A percentile compares a stretch with the other conserved stretches of the same genome.
Conservation (phyloP, 1,140 invertebrate genomes). For the Drosophila watanabei region DNA sequence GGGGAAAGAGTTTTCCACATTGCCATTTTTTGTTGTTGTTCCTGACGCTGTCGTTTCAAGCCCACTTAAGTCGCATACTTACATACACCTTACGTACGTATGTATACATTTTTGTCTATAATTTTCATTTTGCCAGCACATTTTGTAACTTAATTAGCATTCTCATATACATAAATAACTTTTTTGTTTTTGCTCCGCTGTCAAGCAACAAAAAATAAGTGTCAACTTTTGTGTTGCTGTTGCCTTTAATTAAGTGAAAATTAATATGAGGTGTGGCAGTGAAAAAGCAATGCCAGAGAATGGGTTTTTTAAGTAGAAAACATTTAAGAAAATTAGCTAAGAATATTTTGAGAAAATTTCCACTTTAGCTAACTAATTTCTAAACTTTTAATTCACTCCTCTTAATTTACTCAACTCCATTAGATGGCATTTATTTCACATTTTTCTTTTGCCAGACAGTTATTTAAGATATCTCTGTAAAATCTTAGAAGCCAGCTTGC, state of each 20-base stretch:
- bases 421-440: slow-evolving; percentile 10
- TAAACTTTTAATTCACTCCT: no score
- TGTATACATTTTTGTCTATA: slow-evolving; percentile 59
- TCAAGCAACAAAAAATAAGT: slow-evolving; percentile 31
- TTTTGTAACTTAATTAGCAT: slow-evolving; percentile 79
- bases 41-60: slow-evolving; percentile 47
- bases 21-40: slow-evolving; percentile 19
- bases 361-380: not conserved
- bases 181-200: slow-evolving; percentile 16
- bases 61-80: slow-evolving; percentile 54
- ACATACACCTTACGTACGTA: slow-evolving; percentile 6
- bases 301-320: not conserved
- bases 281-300: not conserved
- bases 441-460: slow-evolving; percentile 7
- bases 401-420: slow-evolving; percentile 9
- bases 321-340: not conserved
- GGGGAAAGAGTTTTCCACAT: slow-evolving; percentile 19
- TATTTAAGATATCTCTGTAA: slow-evolving; percentile 2
- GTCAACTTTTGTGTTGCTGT: slow-evolving; percentile 36
- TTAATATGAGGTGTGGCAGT: slow-evolving; percentile 33
- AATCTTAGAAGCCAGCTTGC: slow-evolving; percentile 17
- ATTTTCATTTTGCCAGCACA: slow-evolving; percentile 70
- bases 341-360: not conserved
- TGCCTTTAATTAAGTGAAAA: slow-evolving; percentile 64
- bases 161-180: slow-evolving; percentile 57